These are phyloP conservation scores for Nyctibius grandis DNA, from an alignment of 2,797 vertebrate species.

Conservation along the genomic window DNA sequence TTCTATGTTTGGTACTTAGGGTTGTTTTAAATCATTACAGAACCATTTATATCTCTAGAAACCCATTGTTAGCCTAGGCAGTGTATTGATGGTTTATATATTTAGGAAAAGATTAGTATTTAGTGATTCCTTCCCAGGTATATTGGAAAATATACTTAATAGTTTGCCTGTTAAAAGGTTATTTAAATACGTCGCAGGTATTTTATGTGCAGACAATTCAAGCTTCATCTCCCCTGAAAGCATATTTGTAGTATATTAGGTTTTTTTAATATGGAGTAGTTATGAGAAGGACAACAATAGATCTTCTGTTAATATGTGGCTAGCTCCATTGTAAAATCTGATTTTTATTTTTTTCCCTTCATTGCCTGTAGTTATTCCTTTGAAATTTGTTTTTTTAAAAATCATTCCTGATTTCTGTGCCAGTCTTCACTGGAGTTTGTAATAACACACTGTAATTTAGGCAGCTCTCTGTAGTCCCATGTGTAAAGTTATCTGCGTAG, in stretches of 20 bases:
- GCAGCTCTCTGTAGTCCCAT: constrained; percentile 19
- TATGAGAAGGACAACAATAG: not conserved
- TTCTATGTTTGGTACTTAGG: not conserved
- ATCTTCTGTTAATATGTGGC: not conserved
- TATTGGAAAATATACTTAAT: not conserved
- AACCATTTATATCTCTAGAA: not conserved
- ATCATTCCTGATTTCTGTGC: constrained; percentile 24
- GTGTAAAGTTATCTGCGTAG: constrained; percentile 49
- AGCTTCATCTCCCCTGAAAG: not conserved
- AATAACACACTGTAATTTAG: constrained; percentile 55
- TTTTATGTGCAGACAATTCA: not conserved
- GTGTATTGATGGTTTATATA: not conserved
- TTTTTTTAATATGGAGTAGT: not conserved
- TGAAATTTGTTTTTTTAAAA: constrained; percentile 46
- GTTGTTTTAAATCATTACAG: not conserved
- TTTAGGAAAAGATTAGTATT: not conserved
- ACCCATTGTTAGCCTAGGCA: not conserved
- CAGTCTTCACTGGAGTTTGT: constrained; percentile 35
- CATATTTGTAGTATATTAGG: not conserved
- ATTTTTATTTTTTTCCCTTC: not conserved
- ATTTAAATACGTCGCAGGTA: not conserved
- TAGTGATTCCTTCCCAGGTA: not conserved
- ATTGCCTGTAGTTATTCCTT: constrained; percentile 1
- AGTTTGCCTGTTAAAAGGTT: not conserved
- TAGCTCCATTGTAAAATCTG: not conserved